These are phyloP conservation scores for Lepidochitona cinerea DNA, from an alignment of 2,888 invertebrate genomes.

Conservation along the genomic window DNA sequence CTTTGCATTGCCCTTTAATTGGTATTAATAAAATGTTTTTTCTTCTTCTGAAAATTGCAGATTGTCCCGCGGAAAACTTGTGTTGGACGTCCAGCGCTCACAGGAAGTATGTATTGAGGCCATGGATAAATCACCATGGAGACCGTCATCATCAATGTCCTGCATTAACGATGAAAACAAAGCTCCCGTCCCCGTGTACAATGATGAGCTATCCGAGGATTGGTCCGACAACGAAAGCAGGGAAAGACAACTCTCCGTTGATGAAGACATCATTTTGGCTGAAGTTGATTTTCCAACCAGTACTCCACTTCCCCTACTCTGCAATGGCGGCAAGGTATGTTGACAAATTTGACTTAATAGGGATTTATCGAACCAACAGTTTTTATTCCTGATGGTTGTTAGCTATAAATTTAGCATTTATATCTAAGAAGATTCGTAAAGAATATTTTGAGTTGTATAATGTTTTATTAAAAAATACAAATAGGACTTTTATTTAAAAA, in stretches of 20 bases:
- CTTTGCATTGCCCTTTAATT: too few species aligned
- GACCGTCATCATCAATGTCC: constrained; percentile 21
- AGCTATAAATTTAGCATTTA: too few species aligned
- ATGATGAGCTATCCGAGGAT: constrained; percentile 22
- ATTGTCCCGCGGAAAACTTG: constrained; percentile 35
- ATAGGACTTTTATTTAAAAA: neutral
- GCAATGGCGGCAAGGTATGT: constrained; percentile 49
- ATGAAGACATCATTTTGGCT: constrained; percentile 37
- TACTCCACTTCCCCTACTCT: constrained; percentile 51
- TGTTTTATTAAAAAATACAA: too few species aligned
- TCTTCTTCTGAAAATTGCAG: constrained; percentile 39
- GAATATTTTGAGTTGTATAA: too few species aligned
- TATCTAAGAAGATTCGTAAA: too few species aligned
- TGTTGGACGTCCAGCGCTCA: constrained; percentile 46
- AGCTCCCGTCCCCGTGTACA: neutral
- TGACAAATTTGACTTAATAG: too few species aligned
- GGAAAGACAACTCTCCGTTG: constrained; percentile 46
- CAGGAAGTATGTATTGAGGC: constrained; percentile 3
- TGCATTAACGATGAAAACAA: neutral
- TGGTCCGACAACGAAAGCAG: constrained; percentile 37
- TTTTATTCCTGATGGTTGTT: too few species aligned
- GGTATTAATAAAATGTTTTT: too few species aligned
- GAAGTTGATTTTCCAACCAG: constrained; percentile 37
- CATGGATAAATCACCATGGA: constrained; percentile 14
- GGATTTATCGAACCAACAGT: too few species aligned